Base-by-base conservation (phyloP, 1,140 invertebrate genomes). In the Drosophila ironensis region DNA sequence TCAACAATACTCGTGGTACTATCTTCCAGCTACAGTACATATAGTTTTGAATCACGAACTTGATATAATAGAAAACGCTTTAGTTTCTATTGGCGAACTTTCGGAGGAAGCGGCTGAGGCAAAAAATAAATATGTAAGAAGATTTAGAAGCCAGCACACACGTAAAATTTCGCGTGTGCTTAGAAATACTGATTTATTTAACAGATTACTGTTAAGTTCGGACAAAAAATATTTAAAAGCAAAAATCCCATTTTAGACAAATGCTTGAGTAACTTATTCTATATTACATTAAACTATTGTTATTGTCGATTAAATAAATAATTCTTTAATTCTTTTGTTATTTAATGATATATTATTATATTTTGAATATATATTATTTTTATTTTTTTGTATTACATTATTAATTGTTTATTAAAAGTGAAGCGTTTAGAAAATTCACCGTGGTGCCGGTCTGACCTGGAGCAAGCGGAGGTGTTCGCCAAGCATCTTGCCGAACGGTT, bases 61-160 rank as follows among this genome's bases (percentile, higher is more conserved):
- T 5, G 42, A 44, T 6, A 44, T 17, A 27, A 46, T 28, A 16
- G 25, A 28, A 3, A 30, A 46, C 3, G 4, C 44, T 46, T 46
- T 46, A 28, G 25, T 46, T 46, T 46, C 44, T 4, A 46, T 28
- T 19, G 44, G 44, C 8, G 14, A 46, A 46, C 44, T 45, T 27
- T 45, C 42, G 25, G 24, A 46, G 11, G 25, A 46, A 30, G 24
- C 4, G 40, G 2, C 19, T 12, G 19, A 42, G 11, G 22, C 19
- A 42, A 42, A 9, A 42, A 42, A 42, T 14, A 27, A 27, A 27
- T 7, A 27, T 9, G n/a, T 42, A 1, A 42, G 22, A 4, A 22
- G 6, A 42, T 42, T 42, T 9, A 27, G 7, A 27, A 27, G 25
- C 8, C 8, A 42, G 19, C 9, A 42, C 19, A 24, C 19, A 41